Base-by-base conservation (phyloP, 2,797 vertebrate genomes). In the Neosalanx taihuensis region DNA sequence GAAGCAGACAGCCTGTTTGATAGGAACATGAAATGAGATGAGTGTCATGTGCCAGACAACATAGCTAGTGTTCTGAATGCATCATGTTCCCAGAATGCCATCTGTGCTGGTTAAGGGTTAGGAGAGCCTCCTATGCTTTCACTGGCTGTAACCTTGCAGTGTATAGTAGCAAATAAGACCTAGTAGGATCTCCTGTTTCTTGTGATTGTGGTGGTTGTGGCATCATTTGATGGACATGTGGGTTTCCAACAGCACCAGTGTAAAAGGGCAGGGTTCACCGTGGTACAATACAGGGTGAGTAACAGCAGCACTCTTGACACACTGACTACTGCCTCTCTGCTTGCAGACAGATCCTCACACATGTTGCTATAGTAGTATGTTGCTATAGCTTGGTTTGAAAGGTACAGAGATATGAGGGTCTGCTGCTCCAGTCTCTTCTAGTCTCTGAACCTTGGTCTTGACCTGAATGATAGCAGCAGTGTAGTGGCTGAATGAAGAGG, bases 201-300 rank as follows among this genome's bases (percentile, higher is more conserved):
- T n/a, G 51, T 56, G 51, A n/a, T 56, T n/a, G 6, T 56, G 18
- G 4, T 17, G 18, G 18, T 56, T 56, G 51, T 56, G 18, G 51
- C 18, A n/a, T 56, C 17, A 56, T 56, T 56, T n/a, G 18, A n/a
- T 4, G 4, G 51, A 5, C 15, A 1, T n/a, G 15, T 17, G 15
- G 15, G 6, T 53, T 67, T 29, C 18, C 29, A 30, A 53, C 46
- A 67, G 65, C 23, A 53, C 26, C 26, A 67, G 15, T 6, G 29
- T 15, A 66, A 51, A 46, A 67, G 49, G 67, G 35, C 13, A 3
- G 15, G 18, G 59, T 59, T 33, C 35, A 58, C 41, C 31, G 35
- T 41, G 63, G 66, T 23, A 53, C 62, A 20, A 29, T 20, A 37
- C 33, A 72, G 63, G 71, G 71, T 72, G 57, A 72, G 71, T 35